These are phyloP conservation scores for Adelognathus sp. DNA, from an alignment of 2,888 invertebrate species.

Conservation along the genomic window DNA sequence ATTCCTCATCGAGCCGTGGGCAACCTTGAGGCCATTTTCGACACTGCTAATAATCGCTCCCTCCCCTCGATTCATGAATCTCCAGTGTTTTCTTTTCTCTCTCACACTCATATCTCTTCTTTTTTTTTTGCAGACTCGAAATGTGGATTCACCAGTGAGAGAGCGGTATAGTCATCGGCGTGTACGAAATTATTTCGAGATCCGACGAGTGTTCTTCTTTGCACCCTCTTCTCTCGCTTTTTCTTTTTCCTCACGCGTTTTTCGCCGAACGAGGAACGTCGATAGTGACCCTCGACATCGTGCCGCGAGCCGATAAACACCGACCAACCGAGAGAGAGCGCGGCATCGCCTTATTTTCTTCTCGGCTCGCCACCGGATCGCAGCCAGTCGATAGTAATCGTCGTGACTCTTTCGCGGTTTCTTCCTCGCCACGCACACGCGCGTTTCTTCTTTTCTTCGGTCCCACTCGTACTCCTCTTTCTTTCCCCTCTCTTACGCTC, in stretches of 20 bases:
- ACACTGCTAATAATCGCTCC: not conserved
- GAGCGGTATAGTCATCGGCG: constrained; percentile 7
- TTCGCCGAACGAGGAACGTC: not conserved
- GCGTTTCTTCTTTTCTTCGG: constrained; percentile 10
- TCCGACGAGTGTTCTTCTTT: not conserved
- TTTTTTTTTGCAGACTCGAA: constrained; percentile 35
- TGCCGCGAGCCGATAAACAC: not conserved
- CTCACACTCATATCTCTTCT: no score
- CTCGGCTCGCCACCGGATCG: not conserved
- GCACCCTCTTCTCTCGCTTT: not conserved
- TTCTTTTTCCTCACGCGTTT: not conserved
- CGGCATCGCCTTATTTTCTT: not conserved
- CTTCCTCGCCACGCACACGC: not conserved
- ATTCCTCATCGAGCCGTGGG: not conserved
- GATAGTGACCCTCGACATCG: constrained; percentile 2
- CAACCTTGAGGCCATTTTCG: not conserved
- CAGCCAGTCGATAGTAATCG: not conserved
- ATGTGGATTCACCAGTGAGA: not conserved
- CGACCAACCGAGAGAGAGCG: not conserved
- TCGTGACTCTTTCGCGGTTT: not conserved
- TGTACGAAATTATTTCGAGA: constrained; percentile 39
- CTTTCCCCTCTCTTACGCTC: not conserved
- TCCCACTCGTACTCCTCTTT: not conserved
- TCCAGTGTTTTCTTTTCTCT: not conserved
- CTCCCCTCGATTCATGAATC: not conserved